Evolutionary conservation across 2,888 invertebrate genomes (phyloP).

Genomic region (Rhamnusium bicolor): DNA sequence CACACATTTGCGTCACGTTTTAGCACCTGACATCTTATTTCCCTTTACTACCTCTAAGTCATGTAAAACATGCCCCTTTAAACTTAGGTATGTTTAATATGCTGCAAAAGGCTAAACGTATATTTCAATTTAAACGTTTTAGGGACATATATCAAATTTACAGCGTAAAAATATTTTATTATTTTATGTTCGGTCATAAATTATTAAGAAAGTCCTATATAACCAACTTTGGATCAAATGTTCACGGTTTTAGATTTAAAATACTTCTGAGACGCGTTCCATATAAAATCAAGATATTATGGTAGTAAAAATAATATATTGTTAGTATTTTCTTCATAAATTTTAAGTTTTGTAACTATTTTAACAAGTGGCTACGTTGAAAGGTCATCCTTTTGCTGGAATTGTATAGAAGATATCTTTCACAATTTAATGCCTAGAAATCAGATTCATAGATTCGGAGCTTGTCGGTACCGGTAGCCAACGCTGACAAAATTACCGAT

Average conservation of each 20-base stretch:
- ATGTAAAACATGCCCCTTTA: slow-evolving; percentile 42
- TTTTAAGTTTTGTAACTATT: slow-evolving; percentile 32
- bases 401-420: too few species aligned
- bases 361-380: not conserved
- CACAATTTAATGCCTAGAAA: too few species aligned
- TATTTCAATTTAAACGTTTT: slow-evolving; percentile 59
- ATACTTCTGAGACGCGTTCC: slow-evolving; percentile 58
- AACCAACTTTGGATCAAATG: slow-evolving; percentile 63
- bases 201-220: slow-evolving; percentile 60
- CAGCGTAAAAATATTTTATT: slow-evolving; percentile 62
- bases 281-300: slow-evolving; percentile 58
- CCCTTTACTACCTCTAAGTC: not conserved
- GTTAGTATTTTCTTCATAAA: slow-evolving; percentile 35
- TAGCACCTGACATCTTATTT: not conserved
- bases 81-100: slow-evolving; percentile 52
- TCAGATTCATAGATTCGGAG: too few species aligned
- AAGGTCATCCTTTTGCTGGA: not conserved
- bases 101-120: slow-evolving; percentile 50
- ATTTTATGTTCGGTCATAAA: slow-evolving; percentile 61
- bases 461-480: too few species aligned
- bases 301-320: slow-evolving; percentile 61
- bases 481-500: too few species aligned
- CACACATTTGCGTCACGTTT: not conserved
- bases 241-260: slow-evolving; percentile 62
- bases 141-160: slow-evolving; percentile 60